These are phyloP conservation scores for Brachynemurus nebulosus DNA, from an alignment of 2,888 invertebrate species.

Conservation along the genomic window DNA sequence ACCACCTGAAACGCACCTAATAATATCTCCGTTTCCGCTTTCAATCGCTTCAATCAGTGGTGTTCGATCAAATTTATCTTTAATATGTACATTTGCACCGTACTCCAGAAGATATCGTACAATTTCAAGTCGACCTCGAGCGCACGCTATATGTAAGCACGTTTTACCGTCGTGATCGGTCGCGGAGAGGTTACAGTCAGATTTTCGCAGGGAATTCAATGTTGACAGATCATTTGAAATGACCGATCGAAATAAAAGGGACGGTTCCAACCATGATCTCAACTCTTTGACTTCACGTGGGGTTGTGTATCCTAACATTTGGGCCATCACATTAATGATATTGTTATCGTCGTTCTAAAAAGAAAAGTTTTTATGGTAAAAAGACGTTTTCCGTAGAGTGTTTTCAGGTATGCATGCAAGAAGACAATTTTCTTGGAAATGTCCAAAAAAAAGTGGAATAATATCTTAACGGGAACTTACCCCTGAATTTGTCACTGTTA, in stretches of 20 bases:
- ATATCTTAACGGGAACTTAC: no score
- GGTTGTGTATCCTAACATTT: conserved; percentile 39
- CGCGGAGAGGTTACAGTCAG: conserved; percentile 59
- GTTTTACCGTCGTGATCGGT: conserved; percentile 63
- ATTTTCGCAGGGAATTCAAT: conserved; percentile 23
- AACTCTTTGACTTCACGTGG: conserved; percentile 40
- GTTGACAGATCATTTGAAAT: conserved; percentile 37
- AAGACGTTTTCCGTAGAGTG: no score
- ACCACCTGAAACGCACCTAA: conserved; percentile 30
- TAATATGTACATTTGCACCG: conserved; percentile 71
- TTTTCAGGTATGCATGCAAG: no score
- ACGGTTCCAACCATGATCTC: conserved; percentile 49
- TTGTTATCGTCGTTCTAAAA: conserved; percentile 25
- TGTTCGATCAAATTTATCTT: conserved; percentile 48
- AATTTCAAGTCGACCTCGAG: conserved; percentile 49
- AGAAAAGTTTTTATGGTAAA: no score
- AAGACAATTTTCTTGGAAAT: no score
- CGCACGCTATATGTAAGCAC: conserved; percentile 66
- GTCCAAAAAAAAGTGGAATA: no score
- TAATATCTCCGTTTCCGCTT: conserved; percentile 45
- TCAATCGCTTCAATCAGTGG: conserved; percentile 58
- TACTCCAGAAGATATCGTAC: conserved; percentile 60
- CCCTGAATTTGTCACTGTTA: conserved; percentile 38
- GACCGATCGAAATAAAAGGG: conserved; percentile 52
- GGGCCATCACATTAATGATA: conserved; percentile 44